A percentile compares a stretch with the other conserved stretches of the same genome.
Evolutionary conservation across 2,888 invertebrate genomes (phyloP).

Genomic region (Andrena minutula): DNA sequence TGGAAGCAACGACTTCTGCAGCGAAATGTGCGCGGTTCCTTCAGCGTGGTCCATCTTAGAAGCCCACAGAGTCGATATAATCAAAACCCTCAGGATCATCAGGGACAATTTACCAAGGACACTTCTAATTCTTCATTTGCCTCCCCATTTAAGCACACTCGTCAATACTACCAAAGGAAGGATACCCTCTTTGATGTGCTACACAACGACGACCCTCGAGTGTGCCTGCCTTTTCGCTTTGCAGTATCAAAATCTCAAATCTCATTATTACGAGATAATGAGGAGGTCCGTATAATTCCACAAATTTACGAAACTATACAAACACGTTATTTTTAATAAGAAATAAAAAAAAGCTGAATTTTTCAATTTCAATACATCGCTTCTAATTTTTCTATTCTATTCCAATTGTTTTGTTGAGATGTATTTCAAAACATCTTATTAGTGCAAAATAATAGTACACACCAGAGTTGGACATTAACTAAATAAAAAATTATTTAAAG

Average conservation of each 20-base stretch:
- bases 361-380: too few relatives aligned
- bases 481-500: too few relatives aligned
- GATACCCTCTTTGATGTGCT: constrained; percentile 82
- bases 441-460: too few relatives aligned
- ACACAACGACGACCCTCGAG: constrained; percentile 84
- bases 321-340: too few relatives aligned
- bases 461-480: too few relatives aligned
- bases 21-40: constrained; percentile 86
- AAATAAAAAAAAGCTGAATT: too few relatives aligned
- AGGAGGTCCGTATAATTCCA: constrained; percentile 71
- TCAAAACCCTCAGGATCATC: constrained; percentile 85
- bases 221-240: constrained; percentile 87
- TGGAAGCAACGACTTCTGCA: constrained; percentile 88
- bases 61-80: constrained; percentile 85
- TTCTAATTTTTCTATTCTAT: too few relatives aligned
- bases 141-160: constrained; percentile 85
- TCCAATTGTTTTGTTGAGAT: too few relatives aligned
- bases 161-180: constrained; percentile 81
- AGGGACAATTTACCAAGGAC: constrained; percentile 88
- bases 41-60: constrained; percentile 84
- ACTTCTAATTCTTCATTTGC: constrained; percentile 86
- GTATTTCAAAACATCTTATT: too few relatives aligned
- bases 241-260: constrained; percentile 75
- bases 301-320: neutral
- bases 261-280: constrained; percentile 85